Evolutionary conservation across 2,888 invertebrate genomes (phyloP), one percentile per base, ranked within the genome.

Genomic region (Clivina fossor): DNA sequence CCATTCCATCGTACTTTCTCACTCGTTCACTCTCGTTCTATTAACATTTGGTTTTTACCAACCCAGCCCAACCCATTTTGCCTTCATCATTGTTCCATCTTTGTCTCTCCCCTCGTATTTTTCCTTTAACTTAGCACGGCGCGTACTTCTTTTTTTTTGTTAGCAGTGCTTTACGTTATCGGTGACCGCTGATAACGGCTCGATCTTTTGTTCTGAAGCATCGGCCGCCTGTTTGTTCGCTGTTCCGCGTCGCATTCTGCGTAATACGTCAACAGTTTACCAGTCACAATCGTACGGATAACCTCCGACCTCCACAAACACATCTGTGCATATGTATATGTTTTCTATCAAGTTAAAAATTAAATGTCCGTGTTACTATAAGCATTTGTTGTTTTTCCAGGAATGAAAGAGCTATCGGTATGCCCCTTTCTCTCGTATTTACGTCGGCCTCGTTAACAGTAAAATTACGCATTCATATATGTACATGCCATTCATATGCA

Each of bases 91-190:
- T n/a, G n/a, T n/a, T n/a, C n/a, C n/a, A n/a, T 33, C 7, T 11
- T 4, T 33, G 33, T 37, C 13, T 2, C n/a, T n/a, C n/a, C n/a
- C n/a, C n/a, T n/a, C n/a, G n/a, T n/a, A n/a, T 24, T 24, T 24
- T 24, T 24, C 5, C 26, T 24, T 24, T 9, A 24, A 7, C 26
- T n/a, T 24, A 24, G 9, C 26, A 7, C 26, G n/a, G 47, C 47
- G 32, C 47, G 33, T 7, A 26, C 26, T 18, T 43, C 49, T 26
- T 38, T 19, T 40, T 2, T 19, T 9, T 4, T n/a, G 26, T 13
- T 28, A 24, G 51, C n/a, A n/a, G n/a, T n/a, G n/a, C n/a, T n/a
- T n/a, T n/a, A n/a, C 32, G 48, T 51, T 51, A 51, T 51, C 51
- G 33, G 22, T 43, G 22, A 8, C 15, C 22, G 9, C 15, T 9